A percentile compares a stretch with the other conserved stretches of the same genome.
Evolutionary conservation across 2,113 vertebrate species (phyloP).

Genomic region (Diglossa brunneiventris): DNA sequence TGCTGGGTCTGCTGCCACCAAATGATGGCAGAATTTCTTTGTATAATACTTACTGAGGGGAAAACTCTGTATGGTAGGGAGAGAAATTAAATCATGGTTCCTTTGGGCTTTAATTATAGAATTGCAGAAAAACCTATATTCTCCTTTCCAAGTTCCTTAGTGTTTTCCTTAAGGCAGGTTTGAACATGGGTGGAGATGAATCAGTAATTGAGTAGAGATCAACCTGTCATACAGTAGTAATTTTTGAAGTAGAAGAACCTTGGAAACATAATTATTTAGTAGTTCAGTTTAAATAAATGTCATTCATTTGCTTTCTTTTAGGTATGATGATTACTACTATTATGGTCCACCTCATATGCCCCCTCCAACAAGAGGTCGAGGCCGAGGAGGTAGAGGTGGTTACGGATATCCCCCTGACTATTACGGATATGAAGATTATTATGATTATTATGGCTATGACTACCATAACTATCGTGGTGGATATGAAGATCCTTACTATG

Average conservation of each 20-base stretch:
- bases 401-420: constrained; percentile 95
- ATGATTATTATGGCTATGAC: constrained; percentile 98
- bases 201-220: background rate
- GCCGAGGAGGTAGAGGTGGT: constrained; percentile 88
- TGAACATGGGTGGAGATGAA: background rate
- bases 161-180: background rate
- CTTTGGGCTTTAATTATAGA: background rate
- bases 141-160: background rate
- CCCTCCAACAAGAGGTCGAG: constrained; percentile 88
- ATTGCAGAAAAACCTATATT: background rate
- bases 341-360: constrained; percentile 93
- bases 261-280: background rate
- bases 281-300: constrained; percentile 11
- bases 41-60: background rate
- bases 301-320: constrained; percentile 51
- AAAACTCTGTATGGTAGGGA: background rate
- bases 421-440: constrained; percentile 97
- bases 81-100: background rate
- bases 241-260: background rate
- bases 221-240: background rate
- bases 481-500: constrained; percentile 98
- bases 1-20: background rate
- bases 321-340: constrained; percentile 99
- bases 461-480: constrained; percentile 98
- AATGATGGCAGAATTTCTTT: background rate